Evolutionary conservation across 2,888 invertebrate genomes (phyloP).

Genomic region (Limnephilus rhombicus): DNA sequence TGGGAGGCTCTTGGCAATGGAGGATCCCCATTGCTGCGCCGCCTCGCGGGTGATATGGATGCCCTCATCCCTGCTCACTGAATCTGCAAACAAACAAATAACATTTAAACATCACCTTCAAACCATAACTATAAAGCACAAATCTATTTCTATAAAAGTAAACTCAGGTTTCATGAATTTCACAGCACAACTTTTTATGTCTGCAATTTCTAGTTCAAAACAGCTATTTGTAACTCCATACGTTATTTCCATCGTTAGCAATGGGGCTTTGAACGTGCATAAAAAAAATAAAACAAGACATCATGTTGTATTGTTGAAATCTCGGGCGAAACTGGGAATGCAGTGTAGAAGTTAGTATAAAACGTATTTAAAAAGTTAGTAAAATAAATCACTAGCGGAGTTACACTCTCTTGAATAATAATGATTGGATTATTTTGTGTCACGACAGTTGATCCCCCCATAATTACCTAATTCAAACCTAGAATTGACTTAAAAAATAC

Average conservation of each 20-base stretch:
- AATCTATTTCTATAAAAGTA: too few species aligned
- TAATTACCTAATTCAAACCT: too few species aligned
- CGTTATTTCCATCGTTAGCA: not conserved
- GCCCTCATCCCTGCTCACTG: constrained; percentile 80
- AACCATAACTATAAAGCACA: too few species aligned
- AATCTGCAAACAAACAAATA: constrained; percentile 69
- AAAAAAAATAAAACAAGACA: not conserved
- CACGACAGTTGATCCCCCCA: too few species aligned
- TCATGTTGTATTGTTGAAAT: not conserved
- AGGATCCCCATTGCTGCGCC: constrained; percentile 71
- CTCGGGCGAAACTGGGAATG: not conserved
- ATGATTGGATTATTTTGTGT: too few species aligned
- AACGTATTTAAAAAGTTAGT: not conserved
- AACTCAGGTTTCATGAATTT: too few species aligned
- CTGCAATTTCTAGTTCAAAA: too few species aligned
- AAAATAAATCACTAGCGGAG: not conserved
- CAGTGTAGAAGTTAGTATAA: not conserved
- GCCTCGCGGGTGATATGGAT: constrained; percentile 76
- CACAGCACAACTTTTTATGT: too few species aligned
- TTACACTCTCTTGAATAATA: too few species aligned
- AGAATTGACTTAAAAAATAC: too few species aligned
- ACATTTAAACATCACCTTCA: not conserved
- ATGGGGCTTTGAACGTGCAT: not conserved
- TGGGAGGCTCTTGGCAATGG: constrained; percentile 87
- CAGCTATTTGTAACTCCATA: too few species aligned